Conservation (phyloP, 2,888 invertebrate species). For the Aphodius granarius region DNA sequence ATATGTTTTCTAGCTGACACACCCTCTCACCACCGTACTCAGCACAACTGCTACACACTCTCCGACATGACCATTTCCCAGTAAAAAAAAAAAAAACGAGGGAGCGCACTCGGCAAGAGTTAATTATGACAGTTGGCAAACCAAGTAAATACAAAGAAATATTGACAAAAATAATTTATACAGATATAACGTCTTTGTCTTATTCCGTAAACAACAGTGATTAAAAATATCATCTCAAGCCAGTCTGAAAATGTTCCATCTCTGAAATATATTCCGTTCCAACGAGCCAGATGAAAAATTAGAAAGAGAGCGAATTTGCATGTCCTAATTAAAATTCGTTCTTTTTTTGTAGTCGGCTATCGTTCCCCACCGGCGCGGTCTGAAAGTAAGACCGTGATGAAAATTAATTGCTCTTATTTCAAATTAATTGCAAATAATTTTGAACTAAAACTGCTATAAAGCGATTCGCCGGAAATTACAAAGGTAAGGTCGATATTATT, state of each 20-base stretch:
- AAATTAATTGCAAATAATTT: no score
- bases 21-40: neutral
- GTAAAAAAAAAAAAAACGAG: no score
- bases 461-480: no score
- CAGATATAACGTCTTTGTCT: neutral
- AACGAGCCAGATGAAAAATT: neutral
- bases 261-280: neutral
- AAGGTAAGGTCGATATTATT: no score
- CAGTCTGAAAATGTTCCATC: neutral
- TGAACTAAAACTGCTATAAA: neutral
- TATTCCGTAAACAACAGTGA: neutral
- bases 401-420: neutral
- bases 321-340: neutral
- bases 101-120: no score
- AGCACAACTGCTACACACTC: neutral
- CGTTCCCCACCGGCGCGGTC: neutral
- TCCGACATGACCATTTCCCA: neutral
- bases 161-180: neutral
- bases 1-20: conserved; percentile 15
- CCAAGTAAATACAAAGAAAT: no score
- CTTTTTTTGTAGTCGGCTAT: neutral
- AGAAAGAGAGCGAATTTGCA: neutral
- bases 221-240: neutral
- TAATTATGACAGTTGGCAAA: no score
- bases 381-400: neutral